Evolutionary conservation across 2,888 invertebrate genomes (phyloP).

Genomic region (Thereva unica): DNA sequence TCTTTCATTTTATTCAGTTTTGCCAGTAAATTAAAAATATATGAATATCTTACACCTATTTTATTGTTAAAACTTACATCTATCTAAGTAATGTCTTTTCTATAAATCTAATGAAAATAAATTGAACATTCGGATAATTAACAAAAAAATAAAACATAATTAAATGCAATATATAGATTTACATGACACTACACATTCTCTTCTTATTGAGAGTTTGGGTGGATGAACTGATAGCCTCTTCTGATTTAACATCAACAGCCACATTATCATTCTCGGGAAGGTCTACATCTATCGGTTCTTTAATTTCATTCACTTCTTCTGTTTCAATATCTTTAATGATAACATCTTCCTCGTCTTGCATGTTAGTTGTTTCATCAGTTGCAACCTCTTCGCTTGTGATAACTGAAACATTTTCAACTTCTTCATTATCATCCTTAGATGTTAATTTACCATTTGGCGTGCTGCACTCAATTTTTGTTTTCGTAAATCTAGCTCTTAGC

Average conservation of each 20-base stretch:
- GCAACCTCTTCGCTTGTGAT: constrained; percentile 9
- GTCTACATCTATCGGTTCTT: constrained; percentile 2
- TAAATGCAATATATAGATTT: neutral
- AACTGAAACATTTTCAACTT: constrained; percentile 21
- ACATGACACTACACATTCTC: constrained; percentile 25
- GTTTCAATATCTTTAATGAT: constrained; percentile 5
- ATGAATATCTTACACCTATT: neutral
- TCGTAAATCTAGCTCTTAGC: constrained; percentile 52
- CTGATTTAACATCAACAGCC: neutral
- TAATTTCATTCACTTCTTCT: constrained; percentile 11
- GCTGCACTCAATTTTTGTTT: constrained; percentile 48
- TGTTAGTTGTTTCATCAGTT: neutral
- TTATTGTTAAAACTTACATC: constrained; percentile 18
- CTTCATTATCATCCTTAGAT: constrained; percentile 29
- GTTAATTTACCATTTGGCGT: constrained; percentile 47
- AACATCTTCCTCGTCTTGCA: neutral
- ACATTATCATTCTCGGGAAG: neutral
- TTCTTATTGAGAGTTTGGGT: constrained; percentile 7
- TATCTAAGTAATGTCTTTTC: constrained; percentile 19
- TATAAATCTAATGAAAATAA: constrained; percentile 3
- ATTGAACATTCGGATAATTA: neutral
- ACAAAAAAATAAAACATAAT: no score
- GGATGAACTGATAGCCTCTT: neutral
- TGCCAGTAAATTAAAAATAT: no score
- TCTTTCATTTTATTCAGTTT: no score